phyloP scores from a whole-genome alignment of 2,113 vertebrate genomes.

The Ameiurus melas region DNA sequence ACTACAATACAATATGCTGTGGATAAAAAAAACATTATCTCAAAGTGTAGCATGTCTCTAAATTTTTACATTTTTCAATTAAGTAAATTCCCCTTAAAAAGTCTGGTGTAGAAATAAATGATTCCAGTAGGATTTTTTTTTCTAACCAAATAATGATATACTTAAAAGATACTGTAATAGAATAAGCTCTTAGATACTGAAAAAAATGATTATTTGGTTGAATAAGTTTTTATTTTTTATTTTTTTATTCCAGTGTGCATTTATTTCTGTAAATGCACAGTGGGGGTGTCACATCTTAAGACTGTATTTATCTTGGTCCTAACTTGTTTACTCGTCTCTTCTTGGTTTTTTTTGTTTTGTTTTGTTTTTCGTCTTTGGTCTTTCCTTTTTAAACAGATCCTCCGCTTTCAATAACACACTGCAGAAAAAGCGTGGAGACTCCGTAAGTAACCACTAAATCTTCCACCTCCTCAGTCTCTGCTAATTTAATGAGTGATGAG shows the following conservation, averaged over 20 bases:
- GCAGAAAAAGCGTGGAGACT: conserved; percentile 95
- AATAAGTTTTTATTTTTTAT: not conserved
- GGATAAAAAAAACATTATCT: not conserved
- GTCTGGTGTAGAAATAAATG: not conserved
- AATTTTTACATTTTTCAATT: not conserved
- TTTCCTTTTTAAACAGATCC: conserved; percentile 80
- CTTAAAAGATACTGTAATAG: not conserved
- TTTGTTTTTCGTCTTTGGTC: conserved; percentile 25
- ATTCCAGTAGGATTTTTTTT: not conserved
- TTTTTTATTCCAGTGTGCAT: not conserved
- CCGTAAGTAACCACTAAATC: conserved; percentile 83
- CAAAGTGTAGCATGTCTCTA: not conserved
- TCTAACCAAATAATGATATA: not conserved
- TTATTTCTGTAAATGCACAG: not conserved
- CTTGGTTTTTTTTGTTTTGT: conserved; percentile 1
- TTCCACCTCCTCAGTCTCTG: not conserved
- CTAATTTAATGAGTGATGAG: not conserved
- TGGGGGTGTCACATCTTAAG: not conserved
- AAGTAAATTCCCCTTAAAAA: not conserved
- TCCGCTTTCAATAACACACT: conserved; percentile 96
- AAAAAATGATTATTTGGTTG: not conserved
- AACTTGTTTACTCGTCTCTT: not conserved
- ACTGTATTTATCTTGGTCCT: not conserved
- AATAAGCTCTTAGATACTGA: not conserved
- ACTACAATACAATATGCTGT: not conserved